phyloP scores from a whole-genome alignment of 2,888 invertebrate genomes.

The Deilephila elpenor region DNA sequence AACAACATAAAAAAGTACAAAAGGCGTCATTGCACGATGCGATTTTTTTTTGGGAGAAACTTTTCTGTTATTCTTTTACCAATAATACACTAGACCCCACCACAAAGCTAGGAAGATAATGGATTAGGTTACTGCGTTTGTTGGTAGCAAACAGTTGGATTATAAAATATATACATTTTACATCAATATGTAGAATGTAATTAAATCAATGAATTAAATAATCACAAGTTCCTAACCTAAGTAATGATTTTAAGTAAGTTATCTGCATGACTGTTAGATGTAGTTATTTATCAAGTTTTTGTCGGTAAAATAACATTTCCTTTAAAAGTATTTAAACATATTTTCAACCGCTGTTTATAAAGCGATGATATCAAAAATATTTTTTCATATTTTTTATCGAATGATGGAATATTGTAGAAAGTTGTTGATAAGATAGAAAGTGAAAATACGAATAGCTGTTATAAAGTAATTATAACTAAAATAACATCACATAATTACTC shows the following conservation, averaged over 20 bases:
- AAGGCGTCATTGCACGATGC: too few species aligned
- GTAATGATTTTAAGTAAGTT: background rate
- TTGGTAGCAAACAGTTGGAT: too few species aligned
- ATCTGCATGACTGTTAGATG: background rate
- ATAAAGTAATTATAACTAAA: background rate
- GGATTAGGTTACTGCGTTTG: too few species aligned
- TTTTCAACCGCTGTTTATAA: background rate
- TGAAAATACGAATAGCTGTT: background rate
- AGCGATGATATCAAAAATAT: background rate
- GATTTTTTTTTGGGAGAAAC: too few species aligned
- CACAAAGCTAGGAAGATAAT: too few species aligned
- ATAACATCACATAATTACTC: background rate
- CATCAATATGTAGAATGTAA: too few species aligned
- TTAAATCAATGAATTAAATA: too few species aligned
- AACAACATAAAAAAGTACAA: too few species aligned
- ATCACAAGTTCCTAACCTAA: too few species aligned
- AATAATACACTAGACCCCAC: too few species aligned
- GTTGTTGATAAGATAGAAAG: conserved; percentile 10
- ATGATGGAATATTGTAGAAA: conserved; percentile 14
- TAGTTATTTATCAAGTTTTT: background rate
- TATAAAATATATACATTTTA: too few species aligned
- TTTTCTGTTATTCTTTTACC: too few species aligned
- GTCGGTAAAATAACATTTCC: background rate
- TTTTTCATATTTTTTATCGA: conserved; percentile 16
- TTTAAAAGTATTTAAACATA: background rate